Evolutionary conservation across 2,888 invertebrate species (phyloP).

Genomic region (Tortricodes alternella): DNA sequence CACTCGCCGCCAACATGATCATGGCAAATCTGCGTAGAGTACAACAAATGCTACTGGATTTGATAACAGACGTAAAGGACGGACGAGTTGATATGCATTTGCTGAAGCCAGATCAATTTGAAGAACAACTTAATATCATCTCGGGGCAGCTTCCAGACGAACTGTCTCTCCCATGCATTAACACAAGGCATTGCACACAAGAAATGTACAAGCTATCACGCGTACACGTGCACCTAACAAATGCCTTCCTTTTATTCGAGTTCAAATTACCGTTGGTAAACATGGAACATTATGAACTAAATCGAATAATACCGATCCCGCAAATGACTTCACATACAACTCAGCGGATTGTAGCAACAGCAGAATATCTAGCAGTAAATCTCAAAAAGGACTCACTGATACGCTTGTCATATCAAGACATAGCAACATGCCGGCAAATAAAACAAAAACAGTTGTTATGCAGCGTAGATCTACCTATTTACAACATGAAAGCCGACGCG

Average conservation of each 20-base stretch:
- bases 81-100: constrained; percentile 21
- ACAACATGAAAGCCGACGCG: background rate
- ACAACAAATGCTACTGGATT: background rate
- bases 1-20: background rate
- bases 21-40: background rate
- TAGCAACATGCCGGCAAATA: background rate
- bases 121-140: constrained; percentile 18
- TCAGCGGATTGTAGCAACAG: background rate
- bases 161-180: constrained; percentile 6
- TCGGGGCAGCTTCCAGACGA: constrained; percentile 12
- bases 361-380: background rate
- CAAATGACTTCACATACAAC: background rate
- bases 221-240: background rate
- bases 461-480: background rate
- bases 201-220: background rate
- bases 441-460: background rate
- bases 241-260: background rate
- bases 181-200: background rate
- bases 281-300: background rate
- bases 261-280: background rate
- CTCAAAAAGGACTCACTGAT: background rate
- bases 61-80: constrained; percentile 2
- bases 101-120: constrained; percentile 9
- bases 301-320: background rate
- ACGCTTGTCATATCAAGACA: background rate